Base-by-base conservation (phyloP, 2,113 vertebrate species). In the Pelusios castaneus region DNA sequence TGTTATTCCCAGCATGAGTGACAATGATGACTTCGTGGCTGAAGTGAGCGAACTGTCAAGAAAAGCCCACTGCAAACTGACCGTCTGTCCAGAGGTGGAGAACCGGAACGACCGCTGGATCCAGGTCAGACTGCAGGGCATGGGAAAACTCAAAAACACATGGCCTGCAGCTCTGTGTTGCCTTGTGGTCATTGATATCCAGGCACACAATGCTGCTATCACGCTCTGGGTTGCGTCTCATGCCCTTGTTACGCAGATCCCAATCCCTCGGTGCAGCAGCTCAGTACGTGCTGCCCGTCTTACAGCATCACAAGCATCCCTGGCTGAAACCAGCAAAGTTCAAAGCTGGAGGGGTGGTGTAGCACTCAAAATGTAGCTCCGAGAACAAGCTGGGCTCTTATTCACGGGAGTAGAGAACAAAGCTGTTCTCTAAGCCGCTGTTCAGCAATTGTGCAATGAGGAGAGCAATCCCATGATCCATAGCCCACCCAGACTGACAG, bases 91-190 rank as follows among this genome's bases (percentile, higher is more conserved):
- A 0, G 89, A 97, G 88, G 91, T 13, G 0, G 89, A 98, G 96
- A 99, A 99, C 96, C 95, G 97, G 47, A 94, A 96, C 0, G 99
- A 99, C 96, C 98, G 98, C 91, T 99, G 99, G 99, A 99, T 99
- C 94, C 99, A 99, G 98, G 99, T 99, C 93, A 45, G 6, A 19
- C 88, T 12, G 8, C 63, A 1, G 49, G 4, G 3, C 11, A 55
- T 5, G 55, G 6, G 49, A 10, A 27, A 76, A 41, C 41, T 47
- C 73, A 45, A 8, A 75, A 5, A 25, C 25, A 8, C 11, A 24
- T 10, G 12, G 41, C 19, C 63, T 70, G n/a, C 4, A 3, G 19
- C 63, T 70, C 19, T n/a, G n/a, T 16, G n/a, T 16, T 70, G 73
- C 25, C 41, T 45, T 7, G 41, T 4, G 41, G 73, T 27, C 24